Base-by-base conservation (phyloP, 2,797 vertebrate genomes). In the Choloepus didactylus region DNA sequence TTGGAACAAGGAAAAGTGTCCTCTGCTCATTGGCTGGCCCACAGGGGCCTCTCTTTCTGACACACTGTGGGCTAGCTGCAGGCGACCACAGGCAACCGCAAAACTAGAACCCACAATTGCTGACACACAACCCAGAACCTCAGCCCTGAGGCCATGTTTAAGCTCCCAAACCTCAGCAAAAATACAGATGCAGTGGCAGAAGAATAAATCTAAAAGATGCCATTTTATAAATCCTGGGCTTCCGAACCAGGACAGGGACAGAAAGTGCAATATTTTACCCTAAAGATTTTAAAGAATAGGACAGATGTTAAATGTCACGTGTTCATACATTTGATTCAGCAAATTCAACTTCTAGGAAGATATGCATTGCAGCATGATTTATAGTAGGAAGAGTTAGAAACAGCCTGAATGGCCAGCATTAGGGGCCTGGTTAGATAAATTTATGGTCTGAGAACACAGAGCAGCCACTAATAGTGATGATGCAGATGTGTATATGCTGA, bases 271-370 rank as follows among this genome's bases (percentile, higher is more conserved):
- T 2, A 54, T 31, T 6, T 41, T 44, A 21, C 31, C 59, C 87
- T 67, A 67, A 46, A 54, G 46, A 70, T 72, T 76, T 72, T 69
- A 60, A 93, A 87, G 31, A 90, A 46, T 0, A 64, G 9, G 29
- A 31, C 38, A 54, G 31, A 77, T 3, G 9, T 41, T 81, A 72
- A 29, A 77, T 3, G 9, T 41, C 77, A 72, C 62, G 8, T 59
- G 35, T 64, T 67, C 25, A 62, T 27, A 85, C 1, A 46, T 80
- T n/a, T 64, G 49, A 87, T 60, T 81, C 51, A 77, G 67, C 81
- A 88, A 96, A 90, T 75, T 82, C 60, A 23, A 82, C 73, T 80
- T 75, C 44, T 29, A 79, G 75, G 85, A 85, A 85, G 83, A 76
- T 8, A 31, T 56, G 66, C 62, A 12, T 4, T 18, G 66, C 29